phyloP scores from a whole-genome alignment of 2,888 invertebrate species.

The Eupithecia vulgata region DNA sequence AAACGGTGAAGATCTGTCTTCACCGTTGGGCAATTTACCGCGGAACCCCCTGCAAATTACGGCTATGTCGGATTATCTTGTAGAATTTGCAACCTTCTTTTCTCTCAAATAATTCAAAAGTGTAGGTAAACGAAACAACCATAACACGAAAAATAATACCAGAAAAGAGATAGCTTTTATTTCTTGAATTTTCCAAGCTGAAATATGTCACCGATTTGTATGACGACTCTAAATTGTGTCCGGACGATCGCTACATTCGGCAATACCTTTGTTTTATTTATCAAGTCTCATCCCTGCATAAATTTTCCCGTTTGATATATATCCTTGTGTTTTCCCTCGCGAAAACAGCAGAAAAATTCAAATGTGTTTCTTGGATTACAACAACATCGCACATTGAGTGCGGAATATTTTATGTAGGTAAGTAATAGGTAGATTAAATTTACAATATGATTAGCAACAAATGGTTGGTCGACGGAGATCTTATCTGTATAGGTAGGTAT shows the following conservation, averaged over 20 bases:
- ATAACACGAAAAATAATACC: neutral
- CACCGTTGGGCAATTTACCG: no score
- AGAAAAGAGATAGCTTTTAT: neutral
- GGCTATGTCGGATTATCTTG: neutral
- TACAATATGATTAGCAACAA: conserved; percentile 9
- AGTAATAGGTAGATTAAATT: neutral
- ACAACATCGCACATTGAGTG: neutral
- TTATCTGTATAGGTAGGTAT: conserved; percentile 9
- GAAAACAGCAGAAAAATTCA: conserved; percentile 10
- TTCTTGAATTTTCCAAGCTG: neutral
- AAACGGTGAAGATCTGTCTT: no score
- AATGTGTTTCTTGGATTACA: conserved; percentile 3
- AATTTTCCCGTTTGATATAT: conserved; percentile 18
- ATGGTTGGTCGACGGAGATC: conserved; percentile 2
- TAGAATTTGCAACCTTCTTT: neutral
- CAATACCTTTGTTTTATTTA: conserved; percentile 31
- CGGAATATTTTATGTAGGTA: neutral
- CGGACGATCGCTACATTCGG: conserved; percentile 20
- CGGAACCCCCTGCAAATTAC: no score
- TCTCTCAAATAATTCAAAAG: neutral
- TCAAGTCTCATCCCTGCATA: conserved; percentile 26
- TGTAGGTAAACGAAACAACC: neutral
- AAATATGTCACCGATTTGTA: conserved; percentile 11
- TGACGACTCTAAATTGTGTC: conserved; percentile 18
- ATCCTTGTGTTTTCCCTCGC: conserved; percentile 20